A percentile compares a stretch with the other conserved stretches of the same genome.
Conservation (phyloP, 2,888 invertebrate species). For the Conops quadrifasciatus region DNA sequence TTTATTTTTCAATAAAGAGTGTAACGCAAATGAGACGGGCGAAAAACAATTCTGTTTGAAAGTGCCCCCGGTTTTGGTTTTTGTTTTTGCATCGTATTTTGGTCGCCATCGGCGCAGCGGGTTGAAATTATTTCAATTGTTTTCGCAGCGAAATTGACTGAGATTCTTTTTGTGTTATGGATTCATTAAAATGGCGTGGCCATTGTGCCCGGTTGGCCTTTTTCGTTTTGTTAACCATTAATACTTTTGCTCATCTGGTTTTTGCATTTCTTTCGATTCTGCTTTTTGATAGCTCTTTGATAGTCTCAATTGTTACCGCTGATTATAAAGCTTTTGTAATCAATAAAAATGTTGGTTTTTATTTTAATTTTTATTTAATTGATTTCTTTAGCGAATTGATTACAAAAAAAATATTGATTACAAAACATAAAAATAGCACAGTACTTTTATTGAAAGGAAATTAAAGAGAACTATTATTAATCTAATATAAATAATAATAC, state of each 20-base stretch:
- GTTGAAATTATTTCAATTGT: conserved; percentile 20
- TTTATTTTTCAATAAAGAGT: not conserved
- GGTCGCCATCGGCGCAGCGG: not conserved
- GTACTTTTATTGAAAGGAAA: too few relatives aligned
- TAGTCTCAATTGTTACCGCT: too few relatives aligned
- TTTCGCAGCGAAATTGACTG: conserved; percentile 23
- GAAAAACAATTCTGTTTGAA: not conserved
- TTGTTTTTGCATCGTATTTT: conserved; percentile 12
- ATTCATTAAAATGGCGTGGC: not conserved
- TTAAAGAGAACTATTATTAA: too few relatives aligned
- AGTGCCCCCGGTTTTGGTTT: not conserved
- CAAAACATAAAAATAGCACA: too few relatives aligned
- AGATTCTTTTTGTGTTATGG: not conserved
- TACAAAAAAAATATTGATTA: too few relatives aligned
- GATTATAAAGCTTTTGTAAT: too few relatives aligned
- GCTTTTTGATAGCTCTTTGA: not conserved
- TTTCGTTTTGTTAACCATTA: not conserved
- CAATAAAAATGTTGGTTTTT: not conserved
- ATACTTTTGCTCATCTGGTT: not conserved
- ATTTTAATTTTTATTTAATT: conserved; percentile 18
- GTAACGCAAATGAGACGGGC: too few relatives aligned
- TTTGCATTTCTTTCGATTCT: not conserved
- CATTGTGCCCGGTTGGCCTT: not conserved
- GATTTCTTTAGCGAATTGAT: not conserved
- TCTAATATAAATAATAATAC: too few relatives aligned